A percentile compares a stretch with the other conserved stretches of the same genome.
Conservation (phyloP, 2,888 invertebrate genomes). For the Metellina segmentata region DNA sequence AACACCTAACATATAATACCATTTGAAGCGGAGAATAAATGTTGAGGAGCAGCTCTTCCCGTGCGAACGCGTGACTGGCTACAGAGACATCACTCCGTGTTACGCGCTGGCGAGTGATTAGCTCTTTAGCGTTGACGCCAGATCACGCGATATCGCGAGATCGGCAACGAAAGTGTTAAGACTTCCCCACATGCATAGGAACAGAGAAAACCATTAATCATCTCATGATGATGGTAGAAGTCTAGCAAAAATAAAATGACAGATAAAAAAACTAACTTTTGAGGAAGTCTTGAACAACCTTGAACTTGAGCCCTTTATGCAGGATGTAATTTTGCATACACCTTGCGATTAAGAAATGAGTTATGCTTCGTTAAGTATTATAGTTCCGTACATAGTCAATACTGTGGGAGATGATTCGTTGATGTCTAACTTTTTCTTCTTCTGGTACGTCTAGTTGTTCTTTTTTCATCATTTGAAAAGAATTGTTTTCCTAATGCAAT, state of each 20-base stretch:
- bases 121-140: no score
- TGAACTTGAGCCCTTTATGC: conserved; percentile 34
- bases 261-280: background rate
- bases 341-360: conserved; percentile 9
- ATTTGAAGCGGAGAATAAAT: no score
- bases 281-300: conserved; percentile 30
- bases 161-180: background rate
- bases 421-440: background rate
- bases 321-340: conserved; percentile 8
- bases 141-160: no score
- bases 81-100: no score
- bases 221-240: no score
- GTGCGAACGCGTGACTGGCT: no score
- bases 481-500: background rate
- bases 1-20: no score
- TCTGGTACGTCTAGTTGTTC: background rate
- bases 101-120: no score
- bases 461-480: background rate
- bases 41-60: no score
- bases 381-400: background rate
- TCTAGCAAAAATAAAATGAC: background rate
- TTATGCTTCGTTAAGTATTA: background rate
- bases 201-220: background rate
- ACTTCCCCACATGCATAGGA: background rate
- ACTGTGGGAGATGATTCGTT: background rate